These are phyloP conservation scores for Noctuana brunneofusca DNA, from an alignment of 2,888 invertebrate species.

Conservation along the genomic window DNA sequence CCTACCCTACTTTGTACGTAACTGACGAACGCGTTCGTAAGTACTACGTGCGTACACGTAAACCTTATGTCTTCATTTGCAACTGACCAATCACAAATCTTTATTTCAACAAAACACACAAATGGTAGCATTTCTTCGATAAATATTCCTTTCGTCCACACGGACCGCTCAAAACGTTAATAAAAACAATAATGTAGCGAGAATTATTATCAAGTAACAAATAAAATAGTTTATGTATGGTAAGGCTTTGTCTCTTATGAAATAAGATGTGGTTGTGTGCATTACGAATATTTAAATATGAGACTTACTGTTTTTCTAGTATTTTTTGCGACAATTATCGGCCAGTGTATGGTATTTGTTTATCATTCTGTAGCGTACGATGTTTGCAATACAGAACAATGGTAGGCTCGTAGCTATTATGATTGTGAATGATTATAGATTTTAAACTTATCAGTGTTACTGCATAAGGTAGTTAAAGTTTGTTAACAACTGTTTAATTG, in stretches of 20 bases:
- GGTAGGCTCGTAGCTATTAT: too few species aligned
- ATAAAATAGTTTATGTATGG: conserved; percentile 38
- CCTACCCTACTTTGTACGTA: conserved; percentile 12
- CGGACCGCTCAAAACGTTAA: conserved; percentile 40
- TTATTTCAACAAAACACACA: conserved; percentile 16
- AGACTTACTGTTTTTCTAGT: conserved; percentile 51
- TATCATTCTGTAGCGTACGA: background rate
- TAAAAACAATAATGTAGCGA: conserved; percentile 37
- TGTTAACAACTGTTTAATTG: too few species aligned
- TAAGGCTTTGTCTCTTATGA: conserved; percentile 66
- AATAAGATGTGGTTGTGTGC: conserved; percentile 73
- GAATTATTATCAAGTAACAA: conserved; percentile 40
- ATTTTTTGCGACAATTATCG: conserved; percentile 45
- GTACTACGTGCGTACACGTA: conserved; percentile 7
- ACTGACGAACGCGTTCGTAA: background rate
- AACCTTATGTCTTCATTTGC: conserved; percentile 22
- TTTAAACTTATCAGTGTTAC: background rate
- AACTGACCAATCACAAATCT: conserved; percentile 25
- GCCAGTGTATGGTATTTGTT: background rate
- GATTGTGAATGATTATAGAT: too few species aligned
- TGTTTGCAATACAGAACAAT: background rate
- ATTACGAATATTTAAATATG: conserved; percentile 51
- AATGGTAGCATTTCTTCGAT: conserved; percentile 26
- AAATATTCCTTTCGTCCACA: conserved; percentile 9
- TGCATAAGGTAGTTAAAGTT: too few species aligned